phyloP scores from a whole-genome alignment of 2,888 invertebrate genomes.

The Blera fallax region DNA sequence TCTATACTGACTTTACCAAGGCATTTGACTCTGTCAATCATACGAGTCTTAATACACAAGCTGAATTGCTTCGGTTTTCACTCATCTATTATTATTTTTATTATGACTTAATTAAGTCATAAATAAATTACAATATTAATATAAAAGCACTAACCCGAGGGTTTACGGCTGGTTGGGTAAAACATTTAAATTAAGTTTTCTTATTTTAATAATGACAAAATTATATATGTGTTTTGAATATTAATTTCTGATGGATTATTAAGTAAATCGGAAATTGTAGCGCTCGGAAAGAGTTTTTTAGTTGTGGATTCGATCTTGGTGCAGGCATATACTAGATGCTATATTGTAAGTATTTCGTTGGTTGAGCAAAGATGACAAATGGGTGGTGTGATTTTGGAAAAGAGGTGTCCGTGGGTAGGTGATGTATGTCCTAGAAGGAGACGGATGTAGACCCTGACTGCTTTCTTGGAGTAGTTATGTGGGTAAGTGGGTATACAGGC shows the following conservation, averaged over 20 bases:
- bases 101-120: too few species aligned
- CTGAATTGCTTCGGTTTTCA: too few species aligned
- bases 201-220: too few species aligned
- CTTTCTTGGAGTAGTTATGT: not conserved
- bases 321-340: not conserved
- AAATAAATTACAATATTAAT: too few species aligned
- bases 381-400: not conserved
- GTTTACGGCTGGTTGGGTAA: too few species aligned
- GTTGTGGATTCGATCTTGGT: not conserved
- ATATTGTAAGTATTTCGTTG: not conserved
- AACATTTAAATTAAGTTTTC: too few species aligned
- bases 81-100: too few species aligned
- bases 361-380: not conserved
- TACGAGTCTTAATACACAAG: too few species aligned
- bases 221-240: not conserved
- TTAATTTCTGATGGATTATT: not conserved
- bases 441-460: not conserved
- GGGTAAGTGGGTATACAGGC: not conserved
- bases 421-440: not conserved
- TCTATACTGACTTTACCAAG: too few species aligned
- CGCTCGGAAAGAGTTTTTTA: not conserved
- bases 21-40: too few species aligned
- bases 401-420: not conserved
- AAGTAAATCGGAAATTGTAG: not conserved
- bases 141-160: too few species aligned